Conservation (phyloP, 2,113 vertebrate species). For the Lampris megalopsis region DNA sequence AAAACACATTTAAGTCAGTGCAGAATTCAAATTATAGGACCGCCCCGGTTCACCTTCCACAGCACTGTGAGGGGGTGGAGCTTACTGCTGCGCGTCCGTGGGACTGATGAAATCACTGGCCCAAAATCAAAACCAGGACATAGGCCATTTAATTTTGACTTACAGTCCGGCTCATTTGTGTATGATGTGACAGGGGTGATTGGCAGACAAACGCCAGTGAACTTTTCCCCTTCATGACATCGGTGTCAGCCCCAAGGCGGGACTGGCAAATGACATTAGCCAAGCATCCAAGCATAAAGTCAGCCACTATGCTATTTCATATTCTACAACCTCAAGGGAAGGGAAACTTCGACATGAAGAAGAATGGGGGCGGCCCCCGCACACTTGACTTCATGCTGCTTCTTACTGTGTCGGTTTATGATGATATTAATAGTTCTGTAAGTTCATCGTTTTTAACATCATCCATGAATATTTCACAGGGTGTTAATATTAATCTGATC, state of each 20-base stretch:
- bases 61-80: background rate
- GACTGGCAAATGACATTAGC: constrained; percentile 55
- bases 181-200: constrained; percentile 62
- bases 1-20: constrained; percentile 15
- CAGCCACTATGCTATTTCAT: constrained; percentile 57
- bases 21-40: constrained; percentile 6
- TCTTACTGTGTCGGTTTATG: constrained; percentile 70
- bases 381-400: constrained; percentile 44
- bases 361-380: constrained; percentile 6
- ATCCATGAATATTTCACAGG: constrained; percentile 79
- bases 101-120: constrained; percentile 21
- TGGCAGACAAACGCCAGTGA: constrained; percentile 41
- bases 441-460: constrained; percentile 70
- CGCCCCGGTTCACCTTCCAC: constrained; percentile 6
- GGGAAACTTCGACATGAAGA: constrained; percentile 49
- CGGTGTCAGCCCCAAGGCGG: constrained; percentile 43
- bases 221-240: constrained; percentile 28
- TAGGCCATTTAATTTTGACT: constrained; percentile 47
- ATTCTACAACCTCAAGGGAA: constrained; percentile 48
- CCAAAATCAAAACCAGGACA: constrained; percentile 54
- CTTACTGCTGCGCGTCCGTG: constrained; percentile 45
- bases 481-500: constrained; percentile 84
- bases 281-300: constrained; percentile 38
- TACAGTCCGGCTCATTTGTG: constrained; percentile 46
- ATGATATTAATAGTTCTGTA: constrained; percentile 72